Evolutionary conservation across 2,113 vertebrate genomes (phyloP).

Genomic region (Indicator indicator): DNA sequence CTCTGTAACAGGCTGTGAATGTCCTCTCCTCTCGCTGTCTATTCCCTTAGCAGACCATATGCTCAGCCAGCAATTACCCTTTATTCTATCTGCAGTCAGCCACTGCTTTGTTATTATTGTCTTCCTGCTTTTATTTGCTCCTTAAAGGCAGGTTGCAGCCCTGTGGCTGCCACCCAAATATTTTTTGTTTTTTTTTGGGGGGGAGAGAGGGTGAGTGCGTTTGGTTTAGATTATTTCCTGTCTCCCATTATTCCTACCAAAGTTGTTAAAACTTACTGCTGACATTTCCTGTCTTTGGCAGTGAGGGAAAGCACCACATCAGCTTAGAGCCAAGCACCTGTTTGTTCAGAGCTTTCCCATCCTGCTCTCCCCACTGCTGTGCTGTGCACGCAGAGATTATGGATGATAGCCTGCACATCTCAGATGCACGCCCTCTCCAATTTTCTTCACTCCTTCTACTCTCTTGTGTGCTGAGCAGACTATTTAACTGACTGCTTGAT

Average conservation of each 20-base stretch:
- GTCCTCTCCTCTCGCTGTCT: background rate
- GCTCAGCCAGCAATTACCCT: background rate
- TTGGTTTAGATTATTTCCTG: background rate
- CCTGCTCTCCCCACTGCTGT: background rate
- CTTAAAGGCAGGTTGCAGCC: conserved; percentile 29
- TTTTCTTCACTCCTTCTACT: background rate
- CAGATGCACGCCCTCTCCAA: background rate
- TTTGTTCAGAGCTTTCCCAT: background rate
- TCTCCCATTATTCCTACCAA: background rate
- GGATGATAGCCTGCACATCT: background rate
- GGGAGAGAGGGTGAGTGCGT: too few species aligned
- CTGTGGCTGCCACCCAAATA: conserved; percentile 17
- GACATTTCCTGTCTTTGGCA: conserved; percentile 24
- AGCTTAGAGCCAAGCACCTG: conserved; percentile 9
- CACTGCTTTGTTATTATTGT: background rate
- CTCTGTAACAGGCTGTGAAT: background rate
- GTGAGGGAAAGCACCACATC: background rate
- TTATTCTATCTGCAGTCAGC: background rate
- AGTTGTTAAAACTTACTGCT: conserved; percentile 16
- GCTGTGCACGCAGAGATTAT: background rate
- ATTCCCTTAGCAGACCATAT: background rate
- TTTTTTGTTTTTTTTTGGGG: background rate
- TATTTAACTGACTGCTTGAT: conserved; percentile 38
- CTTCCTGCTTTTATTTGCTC: conserved; percentile 10
- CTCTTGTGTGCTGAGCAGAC: conserved; percentile 27